These are phyloP conservation scores for Pogoniulus pusillus DNA, from an alignment of 2,797 vertebrate species.

Conservation along the genomic window DNA sequence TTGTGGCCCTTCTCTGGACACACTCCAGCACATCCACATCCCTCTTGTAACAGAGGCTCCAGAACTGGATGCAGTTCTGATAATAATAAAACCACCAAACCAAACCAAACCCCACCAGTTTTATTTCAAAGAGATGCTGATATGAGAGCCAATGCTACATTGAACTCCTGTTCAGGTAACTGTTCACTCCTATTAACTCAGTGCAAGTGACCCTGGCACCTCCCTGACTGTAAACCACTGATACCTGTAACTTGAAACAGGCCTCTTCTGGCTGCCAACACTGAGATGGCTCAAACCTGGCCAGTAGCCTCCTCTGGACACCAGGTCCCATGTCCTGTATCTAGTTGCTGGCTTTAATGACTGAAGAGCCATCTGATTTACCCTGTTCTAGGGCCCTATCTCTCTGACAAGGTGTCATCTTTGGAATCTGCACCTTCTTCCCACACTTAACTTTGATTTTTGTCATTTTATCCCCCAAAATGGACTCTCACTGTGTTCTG, in stretches of 20 bases:
- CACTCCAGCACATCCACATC: too few species aligned
- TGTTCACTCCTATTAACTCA: not conserved
- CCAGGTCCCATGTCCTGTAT: accelerated
- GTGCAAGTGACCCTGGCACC: not conserved
- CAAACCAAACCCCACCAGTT: not conserved
- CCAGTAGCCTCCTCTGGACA: accelerated
- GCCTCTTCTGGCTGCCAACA: not conserved
- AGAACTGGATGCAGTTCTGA: too few species aligned
- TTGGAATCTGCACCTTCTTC: not conserved
- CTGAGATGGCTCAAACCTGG: not conserved
- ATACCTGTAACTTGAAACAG: not conserved
- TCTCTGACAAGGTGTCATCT: not conserved
- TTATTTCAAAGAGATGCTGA: not conserved
- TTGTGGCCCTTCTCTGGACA: too few species aligned
- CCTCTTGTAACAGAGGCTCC: too few species aligned
- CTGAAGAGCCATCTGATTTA: not conserved
- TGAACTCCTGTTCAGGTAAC: not conserved
- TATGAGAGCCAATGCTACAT: not conserved
- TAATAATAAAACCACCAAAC: too few species aligned
- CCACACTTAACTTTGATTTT: not conserved
- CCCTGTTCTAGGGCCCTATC: accelerated
- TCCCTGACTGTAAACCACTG: not conserved
- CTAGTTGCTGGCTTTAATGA: not conserved
- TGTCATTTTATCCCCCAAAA: not conserved
- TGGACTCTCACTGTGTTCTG: not conserved